Evolutionary conservation across 2,797 vertebrate species (phyloP).

Genomic region (Sebastes hubbsi): DNA sequence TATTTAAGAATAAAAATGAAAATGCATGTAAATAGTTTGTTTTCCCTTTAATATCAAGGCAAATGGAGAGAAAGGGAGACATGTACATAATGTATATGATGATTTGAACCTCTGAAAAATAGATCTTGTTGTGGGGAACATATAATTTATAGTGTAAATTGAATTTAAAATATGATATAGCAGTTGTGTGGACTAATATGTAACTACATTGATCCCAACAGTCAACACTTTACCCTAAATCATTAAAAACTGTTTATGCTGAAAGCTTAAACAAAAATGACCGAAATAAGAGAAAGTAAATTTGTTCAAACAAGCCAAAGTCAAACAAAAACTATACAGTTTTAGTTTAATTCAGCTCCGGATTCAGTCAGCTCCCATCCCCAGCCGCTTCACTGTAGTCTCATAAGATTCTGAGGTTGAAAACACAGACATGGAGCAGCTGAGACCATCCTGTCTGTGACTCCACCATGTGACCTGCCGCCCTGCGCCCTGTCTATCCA

Average conservation of each 20-base stretch:
- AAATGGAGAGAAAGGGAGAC: not conserved
- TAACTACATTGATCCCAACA: not conserved
- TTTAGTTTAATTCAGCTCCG: conserved; percentile 22
- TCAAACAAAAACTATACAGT: conserved; percentile 25
- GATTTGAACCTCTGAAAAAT: not conserved
- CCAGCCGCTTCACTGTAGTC: conserved; percentile 32
- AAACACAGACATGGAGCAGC: conserved; percentile 62
- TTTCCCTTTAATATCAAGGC: not conserved
- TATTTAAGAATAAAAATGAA: not conserved
- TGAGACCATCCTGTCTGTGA: conserved; percentile 70
- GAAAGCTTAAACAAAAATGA: not conserved
- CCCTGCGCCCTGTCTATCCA: conserved; percentile 67
- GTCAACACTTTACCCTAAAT: not conserved
- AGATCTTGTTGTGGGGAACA: not conserved
- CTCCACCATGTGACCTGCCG: conserved; percentile 58
- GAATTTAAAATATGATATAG: not conserved
- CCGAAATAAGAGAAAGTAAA: not conserved
- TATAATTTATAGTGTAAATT: not conserved
- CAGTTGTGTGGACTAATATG: not conserved
- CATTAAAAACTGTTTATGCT: not conserved
- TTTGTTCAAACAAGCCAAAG: conserved; percentile 9
- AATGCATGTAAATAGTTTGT: not conserved
- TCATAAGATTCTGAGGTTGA: conserved; percentile 61
- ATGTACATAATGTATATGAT: not conserved
- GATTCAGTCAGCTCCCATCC: conserved; percentile 28